A percentile compares a stretch with the other conserved stretches of the same genome.
Conservation (phyloP, 2,113 vertebrate species). For the Vulpes vulpes region DNA sequence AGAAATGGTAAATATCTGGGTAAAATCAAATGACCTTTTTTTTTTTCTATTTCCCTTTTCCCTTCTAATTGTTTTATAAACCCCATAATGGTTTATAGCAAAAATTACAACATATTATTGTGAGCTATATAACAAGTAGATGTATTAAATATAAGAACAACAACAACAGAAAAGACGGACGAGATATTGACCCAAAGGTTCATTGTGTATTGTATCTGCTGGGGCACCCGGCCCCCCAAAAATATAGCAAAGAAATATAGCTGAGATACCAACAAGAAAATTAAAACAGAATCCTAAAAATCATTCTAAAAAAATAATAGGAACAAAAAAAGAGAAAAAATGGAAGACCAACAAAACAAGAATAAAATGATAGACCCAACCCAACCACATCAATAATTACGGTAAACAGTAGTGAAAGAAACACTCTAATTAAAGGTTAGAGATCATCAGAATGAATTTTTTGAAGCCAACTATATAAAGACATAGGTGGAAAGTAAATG, state of each 20-base stretch:
- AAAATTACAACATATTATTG: background rate
- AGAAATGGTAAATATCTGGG: background rate
- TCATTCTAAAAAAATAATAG: background rate
- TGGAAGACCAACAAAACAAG: background rate
- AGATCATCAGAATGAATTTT: background rate
- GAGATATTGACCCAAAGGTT: background rate
- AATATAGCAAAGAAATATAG: background rate
- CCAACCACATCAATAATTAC: background rate
- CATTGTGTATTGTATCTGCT: background rate
- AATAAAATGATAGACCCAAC: background rate
- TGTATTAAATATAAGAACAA: background rate
- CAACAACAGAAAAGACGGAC: background rate
- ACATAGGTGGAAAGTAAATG: background rate
- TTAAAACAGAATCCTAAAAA: background rate
- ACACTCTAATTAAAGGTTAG: background rate
- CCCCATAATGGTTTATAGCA: background rate
- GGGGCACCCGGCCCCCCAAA: background rate
- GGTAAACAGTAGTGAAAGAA: background rate
- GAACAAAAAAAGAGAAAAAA: background rate
- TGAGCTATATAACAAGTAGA: background rate
- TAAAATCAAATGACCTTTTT: background rate
- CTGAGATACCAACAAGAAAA: background rate
- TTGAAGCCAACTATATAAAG: background rate
- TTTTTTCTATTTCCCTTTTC: background rate
- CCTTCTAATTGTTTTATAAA: background rate